These are phyloP conservation scores for Aurelia sp. DNA, from an alignment of 30 jellyfish, hydroid and myxozoan species.

Conservation along the genomic window DNA sequence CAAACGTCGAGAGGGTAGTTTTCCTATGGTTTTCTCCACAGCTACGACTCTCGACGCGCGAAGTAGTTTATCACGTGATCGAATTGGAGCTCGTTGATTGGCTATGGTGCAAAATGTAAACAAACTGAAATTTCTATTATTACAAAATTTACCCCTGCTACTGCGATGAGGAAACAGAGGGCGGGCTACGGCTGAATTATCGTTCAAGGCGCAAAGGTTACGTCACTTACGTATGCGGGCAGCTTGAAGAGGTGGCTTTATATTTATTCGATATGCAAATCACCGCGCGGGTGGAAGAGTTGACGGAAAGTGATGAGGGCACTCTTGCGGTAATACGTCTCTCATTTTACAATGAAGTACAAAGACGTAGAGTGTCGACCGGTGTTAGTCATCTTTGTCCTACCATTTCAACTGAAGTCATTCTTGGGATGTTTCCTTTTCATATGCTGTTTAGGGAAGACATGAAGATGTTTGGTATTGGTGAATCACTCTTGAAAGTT, in stretches of 20 bases:
- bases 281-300: slow-evolving; percentile 21
- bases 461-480: slow-evolving; percentile 63
- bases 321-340: slow-evolving; percentile 40
- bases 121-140: too few relatives aligned
- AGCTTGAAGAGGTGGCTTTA: slow-evolving; percentile 51
- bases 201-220: slow-evolving; percentile 65
- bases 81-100: too few relatives aligned
- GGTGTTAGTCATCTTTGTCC: slow-evolving; percentile 49
- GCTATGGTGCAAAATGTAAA: too few relatives aligned
- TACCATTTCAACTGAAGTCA: slow-evolving; percentile 48
- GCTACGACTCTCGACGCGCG: too few relatives aligned
- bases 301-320: slow-evolving; percentile 33
- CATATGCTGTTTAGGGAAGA: slow-evolving; percentile 60
- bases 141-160: too few relatives aligned
- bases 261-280: slow-evolving; percentile 31
- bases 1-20: too few relatives aligned
- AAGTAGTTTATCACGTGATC: too few relatives aligned
- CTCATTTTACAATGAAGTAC: slow-evolving; percentile 23
- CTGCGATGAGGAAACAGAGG: slow-evolving; percentile 56
- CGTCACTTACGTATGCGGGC: slow-evolving; percentile 53
- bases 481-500: slow-evolving; percentile 52
- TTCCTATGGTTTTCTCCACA: too few relatives aligned
- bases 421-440: slow-evolving; percentile 58
- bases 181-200: slow-evolving; percentile 58
- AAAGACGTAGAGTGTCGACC: slow-evolving; percentile 29